These are phyloP conservation scores for Phataginus tetradactyla DNA, from an alignment of 2,797 vertebrate genomes.

Conservation along the genomic window DNA sequence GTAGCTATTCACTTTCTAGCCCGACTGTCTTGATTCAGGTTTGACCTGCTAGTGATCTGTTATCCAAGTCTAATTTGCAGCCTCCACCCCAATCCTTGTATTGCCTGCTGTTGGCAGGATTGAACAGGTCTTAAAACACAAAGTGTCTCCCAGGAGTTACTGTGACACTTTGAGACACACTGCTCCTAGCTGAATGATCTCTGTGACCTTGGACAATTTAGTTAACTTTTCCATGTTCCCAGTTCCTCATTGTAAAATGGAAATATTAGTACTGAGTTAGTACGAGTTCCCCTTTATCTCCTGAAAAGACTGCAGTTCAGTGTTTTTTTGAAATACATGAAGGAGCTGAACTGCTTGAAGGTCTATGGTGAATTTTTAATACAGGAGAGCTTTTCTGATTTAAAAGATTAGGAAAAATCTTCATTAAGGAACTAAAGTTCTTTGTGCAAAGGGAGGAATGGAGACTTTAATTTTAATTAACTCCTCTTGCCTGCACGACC, in stretches of 20 bases:
- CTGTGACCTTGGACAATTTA: constrained; percentile 57
- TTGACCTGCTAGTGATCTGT: not conserved
- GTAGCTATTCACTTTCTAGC: not conserved
- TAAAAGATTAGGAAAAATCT: not conserved
- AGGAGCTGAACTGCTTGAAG: not conserved
- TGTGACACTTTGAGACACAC: constrained; percentile 6
- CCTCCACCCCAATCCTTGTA: not conserved
- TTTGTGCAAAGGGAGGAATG: not conserved
- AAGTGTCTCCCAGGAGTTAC: not conserved
- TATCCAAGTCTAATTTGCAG: not conserved
- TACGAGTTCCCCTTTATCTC: not conserved
- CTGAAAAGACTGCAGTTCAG: not conserved
- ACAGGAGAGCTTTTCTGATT: not conserved
- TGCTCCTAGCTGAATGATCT: not conserved
- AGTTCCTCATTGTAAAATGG: constrained; percentile 32
- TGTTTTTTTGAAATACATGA: not conserved
- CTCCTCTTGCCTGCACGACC: not conserved
- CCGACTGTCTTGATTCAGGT: not conserved
- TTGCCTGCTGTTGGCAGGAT: constrained; percentile 60
- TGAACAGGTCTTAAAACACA: constrained; percentile 21
- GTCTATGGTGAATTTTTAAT: not conserved
- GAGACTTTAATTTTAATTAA: not conserved
- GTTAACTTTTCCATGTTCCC: constrained; percentile 5
- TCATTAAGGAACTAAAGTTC: not conserved
- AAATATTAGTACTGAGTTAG: not conserved